Evolutionary conservation across 1,140 invertebrate species (phyloP).

Genomic region (Hylaeus anthracinus): DNA sequence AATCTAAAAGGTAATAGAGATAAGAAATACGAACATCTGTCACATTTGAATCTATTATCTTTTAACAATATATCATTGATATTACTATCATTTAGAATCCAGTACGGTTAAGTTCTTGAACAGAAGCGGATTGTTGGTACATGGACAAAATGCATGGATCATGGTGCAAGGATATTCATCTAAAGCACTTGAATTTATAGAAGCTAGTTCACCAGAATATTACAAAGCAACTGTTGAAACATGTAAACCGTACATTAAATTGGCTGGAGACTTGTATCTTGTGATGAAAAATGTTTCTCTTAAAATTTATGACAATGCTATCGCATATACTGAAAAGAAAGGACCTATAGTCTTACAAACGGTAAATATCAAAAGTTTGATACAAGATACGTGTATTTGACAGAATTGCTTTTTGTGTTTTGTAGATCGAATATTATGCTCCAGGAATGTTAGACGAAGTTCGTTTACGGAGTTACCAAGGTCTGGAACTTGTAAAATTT

Average conservation of each 20-base stretch:
- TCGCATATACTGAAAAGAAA: conserved; percentile 82
- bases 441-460: conserved; percentile 84
- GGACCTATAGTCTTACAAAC: conserved; percentile 83
- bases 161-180: conserved; percentile 81
- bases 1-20: conserved; percentile 74
- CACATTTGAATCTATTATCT: not conserved
- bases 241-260: conserved; percentile 83
- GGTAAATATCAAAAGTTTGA: conserved; percentile 77
- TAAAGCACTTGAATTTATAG: conserved; percentile 83
- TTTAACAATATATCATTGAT: conserved; percentile 5
- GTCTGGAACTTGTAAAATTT: conserved; percentile 65
- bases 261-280: conserved; percentile 82
- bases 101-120: conserved; percentile 83
- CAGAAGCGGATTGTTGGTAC: conserved; percentile 83
- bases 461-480: conserved; percentile 62
- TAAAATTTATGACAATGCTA: conserved; percentile 81
- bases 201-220: conserved; percentile 86
- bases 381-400: not conserved
- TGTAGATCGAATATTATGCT: conserved; percentile 85
- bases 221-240: conserved; percentile 82
- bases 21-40: not conserved
- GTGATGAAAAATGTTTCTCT: conserved; percentile 81
- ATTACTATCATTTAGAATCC: conserved; percentile 73
- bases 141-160: conserved; percentile 83
- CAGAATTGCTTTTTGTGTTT: conserved; percentile 23